These are phyloP conservation scores for Microcebus murinus DNA, from an alignment of 2,113 vertebrate species.

Conservation along the genomic window DNA sequence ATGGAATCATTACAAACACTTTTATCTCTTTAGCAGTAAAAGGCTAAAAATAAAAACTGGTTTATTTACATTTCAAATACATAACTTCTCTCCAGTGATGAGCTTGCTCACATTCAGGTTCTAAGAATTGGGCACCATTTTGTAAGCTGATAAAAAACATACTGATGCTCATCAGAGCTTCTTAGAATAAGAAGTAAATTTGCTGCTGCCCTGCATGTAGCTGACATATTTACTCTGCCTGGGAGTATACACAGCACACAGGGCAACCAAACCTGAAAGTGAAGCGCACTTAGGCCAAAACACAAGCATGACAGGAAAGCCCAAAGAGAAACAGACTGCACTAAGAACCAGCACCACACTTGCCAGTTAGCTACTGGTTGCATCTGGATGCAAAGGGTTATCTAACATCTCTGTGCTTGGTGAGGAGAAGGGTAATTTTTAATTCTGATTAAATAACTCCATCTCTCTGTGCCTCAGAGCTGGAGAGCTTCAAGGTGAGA, in stretches of 20 bases:
- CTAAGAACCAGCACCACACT: neutral
- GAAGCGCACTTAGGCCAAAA: neutral
- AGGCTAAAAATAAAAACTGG: constrained; percentile 3
- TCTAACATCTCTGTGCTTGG: neutral
- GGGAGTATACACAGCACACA: neutral
- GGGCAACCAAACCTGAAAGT: neutral
- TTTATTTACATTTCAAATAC: constrained; percentile 15
- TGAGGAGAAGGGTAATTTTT: neutral
- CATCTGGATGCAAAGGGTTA: neutral
- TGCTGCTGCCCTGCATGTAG: too few species aligned
- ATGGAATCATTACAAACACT: neutral
- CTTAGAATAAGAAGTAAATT: neutral
- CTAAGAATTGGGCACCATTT: neutral
- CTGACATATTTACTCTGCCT: neutral
- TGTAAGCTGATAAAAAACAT: neutral
- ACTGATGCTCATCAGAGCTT: neutral
- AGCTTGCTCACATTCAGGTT: neutral
- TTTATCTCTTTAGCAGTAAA: neutral
- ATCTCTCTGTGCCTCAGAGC: neutral
- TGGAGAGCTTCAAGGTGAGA: neutral
- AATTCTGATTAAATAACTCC: neutral
- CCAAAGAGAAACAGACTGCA: neutral
- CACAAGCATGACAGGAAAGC: neutral
- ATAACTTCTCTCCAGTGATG: neutral
- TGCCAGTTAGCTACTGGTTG: neutral